Base-by-base conservation (phyloP, 2,113 vertebrate species). In the Melanerpes formicivorus region DNA sequence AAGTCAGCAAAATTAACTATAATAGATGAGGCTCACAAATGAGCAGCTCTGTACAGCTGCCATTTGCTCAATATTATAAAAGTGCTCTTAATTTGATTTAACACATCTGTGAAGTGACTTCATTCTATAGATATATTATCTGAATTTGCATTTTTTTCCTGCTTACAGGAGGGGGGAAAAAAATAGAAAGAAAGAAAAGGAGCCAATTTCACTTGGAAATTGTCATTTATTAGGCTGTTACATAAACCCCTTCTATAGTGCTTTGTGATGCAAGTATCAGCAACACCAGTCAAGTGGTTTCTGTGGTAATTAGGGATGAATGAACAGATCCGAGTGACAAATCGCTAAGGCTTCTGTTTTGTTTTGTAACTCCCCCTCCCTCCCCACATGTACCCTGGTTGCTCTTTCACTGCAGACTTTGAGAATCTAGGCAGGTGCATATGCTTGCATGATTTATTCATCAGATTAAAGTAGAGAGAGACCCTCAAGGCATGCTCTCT, bases 41-140 rank as follows among this genome's bases (percentile, higher is more conserved):
- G 72, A 96, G 75, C 58, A 92, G 88, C 95, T 96, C 90, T 75
- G 67, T 92, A 84, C 82, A 93, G 88, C 94, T 96, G 88, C 90
- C 94, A 96, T 95, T 95, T 94, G 78, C 85, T 96, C 91, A 93
- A 88, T 94, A 93, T 92, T 83, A 86, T 95, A 92, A 94, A 95
- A 96, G 60, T 0, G 0, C 67, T 89, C 93, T 93, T 97, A 95
- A 95, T 95, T 94, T 92, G 79, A 93, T 96, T 96, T 96, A 96
- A 84, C 80, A 91, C 94, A 95, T 93, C 93, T 90, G 84, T 93
- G 93, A 90, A 94, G 44, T 87, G 86, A 95, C 83, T 96, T 95
- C 81, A 95, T 96, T 96, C 76, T 87, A 93, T 86, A 92, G 88
- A 95, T 96, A 93, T 95, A 89, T 91, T 88, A 95, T 80, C 92